Conservation (phyloP, 2,113 vertebrate species). For the Lipotes vexillifer region DNA sequence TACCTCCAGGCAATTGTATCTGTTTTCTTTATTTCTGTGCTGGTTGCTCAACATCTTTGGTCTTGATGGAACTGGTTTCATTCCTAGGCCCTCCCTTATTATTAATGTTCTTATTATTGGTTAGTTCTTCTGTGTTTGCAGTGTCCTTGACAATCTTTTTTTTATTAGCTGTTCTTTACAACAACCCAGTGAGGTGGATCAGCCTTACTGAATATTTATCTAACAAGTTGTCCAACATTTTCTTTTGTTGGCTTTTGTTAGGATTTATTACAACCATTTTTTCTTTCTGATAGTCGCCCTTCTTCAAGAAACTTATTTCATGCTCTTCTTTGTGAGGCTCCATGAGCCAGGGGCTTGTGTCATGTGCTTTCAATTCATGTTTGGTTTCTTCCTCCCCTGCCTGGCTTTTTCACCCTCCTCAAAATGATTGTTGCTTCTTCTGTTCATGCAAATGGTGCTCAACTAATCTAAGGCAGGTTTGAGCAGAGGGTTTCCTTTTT, state of each 20-base stretch:
- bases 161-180: constrained; percentile 61
- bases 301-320: constrained; percentile 27
- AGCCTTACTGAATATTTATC: constrained; percentile 36
- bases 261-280: constrained; percentile 40
- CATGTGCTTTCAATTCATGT: constrained; percentile 59
- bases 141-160: constrained; percentile 52
- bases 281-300: constrained; percentile 32
- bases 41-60: constrained; percentile 67
- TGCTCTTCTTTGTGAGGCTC: constrained; percentile 1
- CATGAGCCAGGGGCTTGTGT: constrained; percentile 7
- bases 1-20: constrained; percentile 35
- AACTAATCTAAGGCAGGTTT: constrained; percentile 49
- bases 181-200: constrained; percentile 41
- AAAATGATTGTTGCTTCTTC: constrained; percentile 19
- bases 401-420: constrained; percentile 33
- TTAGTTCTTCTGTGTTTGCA: constrained; percentile 50
- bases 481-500: background rate
- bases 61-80: constrained; percentile 63
- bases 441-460: background rate
- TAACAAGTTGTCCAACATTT: constrained; percentile 51
- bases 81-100: constrained; percentile 64
- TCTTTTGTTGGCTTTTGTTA: constrained; percentile 57
- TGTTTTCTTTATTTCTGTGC: constrained; percentile 55
- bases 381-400: constrained; percentile 12
- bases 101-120: constrained; percentile 69